Evolutionary conservation across 1,140 invertebrate genomes (phyloP), one percentile per base, ranked within the genome.

Genomic region (Listronotus oregonensis): DNA sequence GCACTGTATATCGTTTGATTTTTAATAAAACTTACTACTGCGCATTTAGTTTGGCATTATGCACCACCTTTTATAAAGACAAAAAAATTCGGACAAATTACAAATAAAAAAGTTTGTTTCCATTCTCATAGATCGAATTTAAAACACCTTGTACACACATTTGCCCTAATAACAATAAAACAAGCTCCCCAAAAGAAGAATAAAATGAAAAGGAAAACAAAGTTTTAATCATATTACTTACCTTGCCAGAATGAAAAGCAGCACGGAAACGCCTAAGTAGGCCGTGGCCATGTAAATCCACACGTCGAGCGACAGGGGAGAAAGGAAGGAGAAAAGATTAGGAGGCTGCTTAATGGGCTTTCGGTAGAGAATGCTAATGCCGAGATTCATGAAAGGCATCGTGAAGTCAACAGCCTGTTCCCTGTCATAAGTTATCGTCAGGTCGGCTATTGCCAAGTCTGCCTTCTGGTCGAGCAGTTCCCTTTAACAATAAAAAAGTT

Each of bases 281-380:
- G 95, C 94, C 1, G 93, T 93, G 0, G 91, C 91, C 90, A 96
- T 96, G 80, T 95, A 96, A 71, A 97, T 93, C 96, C 95, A 98
- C 50, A 98, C 96, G 72, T 95, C 93, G 34, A 95, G 80, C 10
- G 94, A 95, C 2, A 98, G 82, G 0, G 95, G 96, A n/a, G 93
- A 94, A 56, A 97, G 82, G 78, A 97, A 97, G 0, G 93, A 95
- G 81, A 97, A 95, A 58, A 97, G 81, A 81, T 94, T 94, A 0
- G 93, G 93, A 1, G 93, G 89, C 77, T 96, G 93, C 74, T 94
- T 95, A 58, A 91, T 89, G 0, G 94, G 93, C 74, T 95, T 94
- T 55, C 92, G 85, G 80, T 95, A 95, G n/a, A 97, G 80, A 77
- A 97, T 96, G 21, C 93, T 94, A 56, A 97, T 93, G 10, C 92